Conservation (phyloP, 2,797 vertebrate genomes). For the Yasuhikotakia modesta region DNA sequence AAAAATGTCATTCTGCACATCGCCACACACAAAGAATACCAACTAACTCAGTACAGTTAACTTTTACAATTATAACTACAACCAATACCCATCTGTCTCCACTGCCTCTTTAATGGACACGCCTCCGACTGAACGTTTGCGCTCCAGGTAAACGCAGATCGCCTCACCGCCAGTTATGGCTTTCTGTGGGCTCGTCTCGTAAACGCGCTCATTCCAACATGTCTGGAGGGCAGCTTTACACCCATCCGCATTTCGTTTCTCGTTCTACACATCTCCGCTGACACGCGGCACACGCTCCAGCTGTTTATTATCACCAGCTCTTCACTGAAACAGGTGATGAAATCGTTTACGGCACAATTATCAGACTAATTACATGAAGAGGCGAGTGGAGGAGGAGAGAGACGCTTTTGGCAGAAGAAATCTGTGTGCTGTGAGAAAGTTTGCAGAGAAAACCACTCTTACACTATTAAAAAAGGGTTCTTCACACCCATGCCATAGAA, state of each 20-base stretch:
- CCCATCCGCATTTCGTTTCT: constrained; percentile 19
- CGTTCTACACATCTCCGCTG: constrained; percentile 53
- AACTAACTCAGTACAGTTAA: not conserved
- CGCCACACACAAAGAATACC: no score
- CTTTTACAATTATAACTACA: not conserved
- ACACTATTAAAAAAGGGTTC: no score
- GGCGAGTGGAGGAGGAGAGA: constrained; percentile 66
- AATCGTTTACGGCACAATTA: constrained; percentile 83
- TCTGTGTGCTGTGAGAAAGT: not conserved
- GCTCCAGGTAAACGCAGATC: not conserved
- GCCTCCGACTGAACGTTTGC: not conserved
- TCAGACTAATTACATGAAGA: constrained; percentile 75
- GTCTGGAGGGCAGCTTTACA: not conserved
- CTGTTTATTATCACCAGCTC: constrained; percentile 80
- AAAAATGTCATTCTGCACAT: no score
- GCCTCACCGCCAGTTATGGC: not conserved
- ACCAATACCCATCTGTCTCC: not conserved
- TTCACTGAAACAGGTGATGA: constrained; percentile 74
- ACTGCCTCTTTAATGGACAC: not conserved
- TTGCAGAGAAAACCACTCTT: constrained; percentile 9
- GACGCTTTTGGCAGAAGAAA: constrained; percentile 22
- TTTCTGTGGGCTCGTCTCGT: not conserved
- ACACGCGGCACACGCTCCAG: constrained; percentile 70
- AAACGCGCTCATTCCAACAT: not conserved
- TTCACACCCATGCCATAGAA: no score